Evolutionary conservation across 2,888 invertebrate species (phyloP).

Genomic region (Mimachlamys varia): DNA sequence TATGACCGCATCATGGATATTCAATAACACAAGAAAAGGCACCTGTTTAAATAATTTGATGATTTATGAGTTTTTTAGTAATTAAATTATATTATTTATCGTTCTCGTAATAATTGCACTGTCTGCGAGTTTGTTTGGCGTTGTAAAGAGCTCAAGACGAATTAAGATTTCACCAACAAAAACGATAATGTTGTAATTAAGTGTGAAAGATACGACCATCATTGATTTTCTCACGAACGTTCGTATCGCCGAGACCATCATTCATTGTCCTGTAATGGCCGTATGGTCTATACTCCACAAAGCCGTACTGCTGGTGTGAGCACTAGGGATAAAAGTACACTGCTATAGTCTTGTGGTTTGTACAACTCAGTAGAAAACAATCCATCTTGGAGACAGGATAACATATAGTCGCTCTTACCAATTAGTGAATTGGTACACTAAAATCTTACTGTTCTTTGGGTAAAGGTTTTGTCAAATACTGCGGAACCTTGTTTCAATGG

Average conservation of each 20-base stretch:
- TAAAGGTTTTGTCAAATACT: too few relatives aligned
- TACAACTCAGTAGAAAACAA: too few relatives aligned
- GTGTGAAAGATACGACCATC: neutral
- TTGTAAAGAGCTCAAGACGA: slow-evolving; percentile 1
- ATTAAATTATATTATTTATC: slow-evolving; percentile 12
- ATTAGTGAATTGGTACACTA: too few relatives aligned
- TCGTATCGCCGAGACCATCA: neutral
- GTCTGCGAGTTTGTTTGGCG: neutral
- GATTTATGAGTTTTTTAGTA: slow-evolving; percentile 14
- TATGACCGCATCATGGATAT: neutral
- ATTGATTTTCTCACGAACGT: neutral
- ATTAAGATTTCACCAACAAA: neutral
- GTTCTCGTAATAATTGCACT: neutral
- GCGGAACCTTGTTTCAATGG: too few relatives aligned
- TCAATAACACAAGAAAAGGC: neutral
- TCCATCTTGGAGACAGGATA: too few relatives aligned
- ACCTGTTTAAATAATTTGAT: neutral
- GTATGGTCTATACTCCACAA: neutral
- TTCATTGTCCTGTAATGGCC: neutral
- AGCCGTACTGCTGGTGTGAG: neutral
- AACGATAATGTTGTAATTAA: neutral
- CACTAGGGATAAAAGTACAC: neutral
- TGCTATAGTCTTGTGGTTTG: neutral
- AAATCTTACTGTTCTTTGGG: too few relatives aligned
- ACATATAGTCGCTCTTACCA: too few relatives aligned